phyloP scores from a whole-genome alignment of 2,888 invertebrate species.

The Pollenia angustigena region DNA sequence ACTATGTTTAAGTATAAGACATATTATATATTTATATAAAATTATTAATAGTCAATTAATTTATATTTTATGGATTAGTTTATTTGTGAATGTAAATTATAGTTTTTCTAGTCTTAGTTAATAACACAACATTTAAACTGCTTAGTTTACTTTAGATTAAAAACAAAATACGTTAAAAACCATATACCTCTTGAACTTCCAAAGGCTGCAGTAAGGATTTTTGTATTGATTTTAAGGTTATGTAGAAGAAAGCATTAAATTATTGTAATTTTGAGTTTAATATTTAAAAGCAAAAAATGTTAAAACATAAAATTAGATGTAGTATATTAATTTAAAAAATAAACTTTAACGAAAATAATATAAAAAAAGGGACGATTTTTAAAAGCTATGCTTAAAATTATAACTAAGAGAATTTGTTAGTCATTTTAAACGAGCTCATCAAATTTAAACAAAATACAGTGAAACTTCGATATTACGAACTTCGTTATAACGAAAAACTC shows the following conservation, averaged over 20 bases:
- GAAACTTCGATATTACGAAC: too few relatives aligned
- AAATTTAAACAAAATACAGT: too few relatives aligned
- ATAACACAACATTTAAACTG: constrained; percentile 71
- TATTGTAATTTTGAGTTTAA: constrained; percentile 61
- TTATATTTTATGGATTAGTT: too few relatives aligned
- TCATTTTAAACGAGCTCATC: not conserved
- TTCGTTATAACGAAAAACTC: too few relatives aligned
- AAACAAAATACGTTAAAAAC: constrained; percentile 77
- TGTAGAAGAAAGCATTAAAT: constrained; percentile 76
- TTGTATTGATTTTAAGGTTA: constrained; percentile 64
- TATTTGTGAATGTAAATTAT: not conserved
- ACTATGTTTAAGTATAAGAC: too few relatives aligned
- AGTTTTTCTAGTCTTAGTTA: constrained; percentile 38
- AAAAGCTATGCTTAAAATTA: constrained; percentile 10
- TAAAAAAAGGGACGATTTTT: not conserved
- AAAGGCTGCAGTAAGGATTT: constrained; percentile 85
- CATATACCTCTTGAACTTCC: constrained; percentile 89
- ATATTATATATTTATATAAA: too few relatives aligned
- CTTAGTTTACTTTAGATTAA: constrained; percentile 74
- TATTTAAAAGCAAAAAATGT: constrained; percentile 56
- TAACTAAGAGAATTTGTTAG: not conserved
- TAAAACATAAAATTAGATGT: constrained; percentile 56
- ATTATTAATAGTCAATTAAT: too few relatives aligned
- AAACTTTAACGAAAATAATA: constrained; percentile 28
- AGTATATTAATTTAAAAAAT: constrained; percentile 34